These are phyloP conservation scores for Delichon dasypus DNA, from an alignment of 2,797 vertebrate species.

Conservation along the genomic window DNA sequence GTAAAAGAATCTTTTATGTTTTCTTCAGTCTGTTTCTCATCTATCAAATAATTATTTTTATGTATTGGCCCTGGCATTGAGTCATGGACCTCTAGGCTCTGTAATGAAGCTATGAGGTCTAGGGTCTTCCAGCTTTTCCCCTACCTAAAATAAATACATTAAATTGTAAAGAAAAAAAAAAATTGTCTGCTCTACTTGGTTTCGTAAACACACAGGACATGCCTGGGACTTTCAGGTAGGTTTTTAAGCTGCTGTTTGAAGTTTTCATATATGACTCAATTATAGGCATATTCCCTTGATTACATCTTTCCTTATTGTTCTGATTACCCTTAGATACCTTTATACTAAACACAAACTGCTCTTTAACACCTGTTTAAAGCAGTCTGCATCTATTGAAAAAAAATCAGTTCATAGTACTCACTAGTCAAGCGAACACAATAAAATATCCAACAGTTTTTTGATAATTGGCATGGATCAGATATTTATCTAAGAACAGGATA, in stretches of 20 bases:
- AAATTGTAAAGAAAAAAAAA: not conserved
- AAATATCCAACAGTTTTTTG: not conserved
- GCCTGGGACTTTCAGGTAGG: not conserved
- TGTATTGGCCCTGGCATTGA: not conserved
- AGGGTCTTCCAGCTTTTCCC: not conserved
- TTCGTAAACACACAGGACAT: not conserved
- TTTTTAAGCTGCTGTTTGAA: not conserved
- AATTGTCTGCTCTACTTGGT: not conserved
- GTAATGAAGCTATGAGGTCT: not conserved
- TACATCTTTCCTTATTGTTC: not conserved
- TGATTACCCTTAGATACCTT: not conserved
- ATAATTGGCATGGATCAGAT: slow-evolving; percentile 31
- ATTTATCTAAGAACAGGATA: slow-evolving; percentile 39
- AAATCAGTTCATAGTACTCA: not conserved
- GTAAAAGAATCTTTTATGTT: not conserved
- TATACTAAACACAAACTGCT: not conserved
- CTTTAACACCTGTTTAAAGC: not conserved
- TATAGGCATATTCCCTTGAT: not conserved
- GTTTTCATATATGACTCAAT: not conserved
- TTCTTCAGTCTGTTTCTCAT: not conserved
- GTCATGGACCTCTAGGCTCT: not conserved
- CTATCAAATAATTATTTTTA: not conserved
- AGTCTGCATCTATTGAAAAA: not conserved
- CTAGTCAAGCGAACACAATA: not conserved
- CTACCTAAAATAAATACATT: not conserved